Evolutionary conservation across 1,140 invertebrate species (phyloP), one percentile per base, ranked within the genome.

Genomic region (Ceratitis capitata): DNA sequence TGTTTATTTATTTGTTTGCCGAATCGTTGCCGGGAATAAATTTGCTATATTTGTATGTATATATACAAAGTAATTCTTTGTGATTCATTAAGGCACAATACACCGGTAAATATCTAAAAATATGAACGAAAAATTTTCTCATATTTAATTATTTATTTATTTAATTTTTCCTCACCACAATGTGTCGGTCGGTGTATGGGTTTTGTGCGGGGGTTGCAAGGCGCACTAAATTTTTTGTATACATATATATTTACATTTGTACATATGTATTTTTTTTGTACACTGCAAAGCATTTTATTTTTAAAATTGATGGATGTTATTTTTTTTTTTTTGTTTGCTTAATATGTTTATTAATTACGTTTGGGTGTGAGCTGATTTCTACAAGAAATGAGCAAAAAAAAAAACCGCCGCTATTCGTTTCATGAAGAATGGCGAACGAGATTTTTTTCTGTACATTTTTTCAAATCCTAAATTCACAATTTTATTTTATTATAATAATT

Each of bases 21-120:
- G 69, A 45, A 74, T 74, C 69, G 39, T 74, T 74, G 61, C 61
- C 32, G 61, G 61, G 61, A 69, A 69, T 69, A 39, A 69, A 35
- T 69, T 69, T 69, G 69, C 69, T 74, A 74, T 74, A n/a, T n/a
- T n/a, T n/a, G n/a, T n/a, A n/a, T n/a, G n/a, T n/a, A n/a, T n/a
- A 74, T 74, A 23, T 45, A 74, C 69, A 74, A 74, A 74, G 69
- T 74, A 74, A 74, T 74, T 74, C 69, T 74, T 42, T 74, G 35
- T 74, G 69, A 74, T 23, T 74, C 69, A 74, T 74, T 39, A 42
- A 74, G 45, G 69, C 39, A 74, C 39, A 74, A 29, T n/a, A n/a
- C 39, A 29, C 69, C 39, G 39, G 69, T 39, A 74, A 19, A 74
- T 64, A 64, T 64, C 61, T 64, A 64, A 64, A 74, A 74, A 74